Conservation (phyloP, 2,888 invertebrate genomes). For the Thera obeliscata region DNA sequence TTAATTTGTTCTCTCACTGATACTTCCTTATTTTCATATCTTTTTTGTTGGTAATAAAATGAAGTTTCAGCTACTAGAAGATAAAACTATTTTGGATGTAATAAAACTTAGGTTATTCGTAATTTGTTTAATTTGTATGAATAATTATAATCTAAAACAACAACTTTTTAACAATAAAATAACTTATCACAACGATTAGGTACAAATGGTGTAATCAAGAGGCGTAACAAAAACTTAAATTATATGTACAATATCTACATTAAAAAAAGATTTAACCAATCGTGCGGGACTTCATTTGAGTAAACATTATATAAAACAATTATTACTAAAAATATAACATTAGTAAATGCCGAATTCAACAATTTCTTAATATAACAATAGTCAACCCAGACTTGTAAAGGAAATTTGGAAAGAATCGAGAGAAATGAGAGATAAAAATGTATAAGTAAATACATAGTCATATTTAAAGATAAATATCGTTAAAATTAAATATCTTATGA, state of each 20-base stretch:
- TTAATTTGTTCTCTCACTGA: no score
- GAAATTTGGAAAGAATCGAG: no score
- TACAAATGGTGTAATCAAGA: conserved; percentile 42
- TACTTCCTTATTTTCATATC: no score
- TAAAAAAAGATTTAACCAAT: conserved; percentile 13
- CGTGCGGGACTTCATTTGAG: background rate
- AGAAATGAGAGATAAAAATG: no score
- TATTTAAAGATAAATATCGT: background rate
- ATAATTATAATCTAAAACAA: conserved; percentile 41
- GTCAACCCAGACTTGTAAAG: no score
- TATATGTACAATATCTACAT: conserved; percentile 44
- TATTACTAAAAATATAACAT: conserved; percentile 28
- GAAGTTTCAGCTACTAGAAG: no score
- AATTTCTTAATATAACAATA: conserved; percentile 16
- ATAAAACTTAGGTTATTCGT: conserved; percentile 10
- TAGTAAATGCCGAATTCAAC: conserved; percentile 42
- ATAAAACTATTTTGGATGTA: background rate
- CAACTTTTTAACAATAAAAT: conserved; percentile 40
- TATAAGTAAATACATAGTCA: background rate
- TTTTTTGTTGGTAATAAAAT: no score
- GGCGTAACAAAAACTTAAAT: conserved; percentile 31
- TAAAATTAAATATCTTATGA: conserved; percentile 5
- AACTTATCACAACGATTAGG: conserved; percentile 60
- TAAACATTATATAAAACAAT: conserved; percentile 3
- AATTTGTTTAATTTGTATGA: conserved; percentile 47